These are phyloP conservation scores for Craniophora ligustri DNA, from an alignment of 2,888 invertebrate genomes.

Conservation along the genomic window DNA sequence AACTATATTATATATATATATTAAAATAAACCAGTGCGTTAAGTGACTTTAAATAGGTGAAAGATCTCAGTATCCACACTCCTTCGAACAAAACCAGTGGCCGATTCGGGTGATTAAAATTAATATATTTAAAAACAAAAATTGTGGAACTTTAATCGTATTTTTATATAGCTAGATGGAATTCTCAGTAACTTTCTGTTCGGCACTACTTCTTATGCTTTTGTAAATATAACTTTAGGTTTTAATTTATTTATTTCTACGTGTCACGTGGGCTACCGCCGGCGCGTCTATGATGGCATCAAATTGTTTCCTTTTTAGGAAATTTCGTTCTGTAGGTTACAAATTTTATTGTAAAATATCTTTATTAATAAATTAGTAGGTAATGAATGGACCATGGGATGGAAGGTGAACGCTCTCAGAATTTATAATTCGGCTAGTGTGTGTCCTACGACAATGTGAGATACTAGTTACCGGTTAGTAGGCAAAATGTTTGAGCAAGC, in stretches of 20 bases:
- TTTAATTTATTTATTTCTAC: slow-evolving; percentile 86
- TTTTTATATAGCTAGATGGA: slow-evolving; percentile 85
- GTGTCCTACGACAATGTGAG: slow-evolving; percentile 71
- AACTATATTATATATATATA: slow-evolving; percentile 18
- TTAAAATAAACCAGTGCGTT: slow-evolving; percentile 70
- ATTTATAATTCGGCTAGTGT: slow-evolving; percentile 82
- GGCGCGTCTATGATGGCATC: slow-evolving; percentile 51
- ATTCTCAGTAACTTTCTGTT: slow-evolving; percentile 80
- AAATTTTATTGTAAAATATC: slow-evolving; percentile 87
- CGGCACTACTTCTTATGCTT: slow-evolving; percentile 83
- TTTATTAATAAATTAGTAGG: slow-evolving; percentile 78
- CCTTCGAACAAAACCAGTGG: slow-evolving; percentile 85
- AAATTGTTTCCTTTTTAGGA: slow-evolving; percentile 78
- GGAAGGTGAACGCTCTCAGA: slow-evolving; percentile 84
- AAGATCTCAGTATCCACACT: slow-evolving; percentile 86
- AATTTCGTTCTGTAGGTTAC: slow-evolving; percentile 87
- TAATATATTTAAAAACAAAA: slow-evolving; percentile 60
- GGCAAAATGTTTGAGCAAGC: slow-evolving; percentile 86
- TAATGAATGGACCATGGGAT: slow-evolving; percentile 85
- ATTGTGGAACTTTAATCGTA: slow-evolving; percentile 77
- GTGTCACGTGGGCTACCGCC: slow-evolving; percentile 59
- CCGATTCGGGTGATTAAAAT: slow-evolving; percentile 82
- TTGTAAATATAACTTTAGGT: slow-evolving; percentile 85
- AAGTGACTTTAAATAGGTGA: slow-evolving; percentile 66
- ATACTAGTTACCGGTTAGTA: slow-evolving; percentile 82